Conservation (phyloP, 2,797 vertebrate species). For the Micropoecilia bifurca region DNA sequence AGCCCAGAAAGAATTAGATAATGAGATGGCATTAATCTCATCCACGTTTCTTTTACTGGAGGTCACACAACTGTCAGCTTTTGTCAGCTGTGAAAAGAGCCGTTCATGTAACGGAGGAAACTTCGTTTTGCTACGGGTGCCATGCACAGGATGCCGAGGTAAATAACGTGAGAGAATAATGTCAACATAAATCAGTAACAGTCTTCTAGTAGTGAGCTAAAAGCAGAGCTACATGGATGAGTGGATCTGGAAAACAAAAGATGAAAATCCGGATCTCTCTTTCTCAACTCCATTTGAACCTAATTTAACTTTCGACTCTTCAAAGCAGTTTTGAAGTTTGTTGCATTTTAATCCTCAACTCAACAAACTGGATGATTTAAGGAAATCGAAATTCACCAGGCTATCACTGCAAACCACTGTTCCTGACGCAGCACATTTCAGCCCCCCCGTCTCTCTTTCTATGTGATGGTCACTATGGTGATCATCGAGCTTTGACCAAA, state of each 20-base stretch:
- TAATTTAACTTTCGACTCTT: background rate
- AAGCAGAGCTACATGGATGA: background rate
- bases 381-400: background rate
- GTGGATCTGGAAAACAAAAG: slow-evolving; percentile 4
- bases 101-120: slow-evolving; percentile 29
- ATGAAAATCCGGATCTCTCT: slow-evolving; percentile 4
- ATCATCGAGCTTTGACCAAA: slow-evolving; percentile 39
- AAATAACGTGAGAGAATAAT: slow-evolving; percentile 14
- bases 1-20: slow-evolving; percentile 21
- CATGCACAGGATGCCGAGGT: slow-evolving; percentile 10
- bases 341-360: background rate
- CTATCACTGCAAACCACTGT: background rate
- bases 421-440: background rate
- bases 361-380: background rate
- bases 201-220: slow-evolving; percentile 19
- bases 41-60: slow-evolving; percentile 35
- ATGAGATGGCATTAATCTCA: slow-evolving; percentile 37
- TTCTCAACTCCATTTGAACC: background rate
- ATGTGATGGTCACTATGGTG: slow-evolving; percentile 55
- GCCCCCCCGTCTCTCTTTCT: background rate
- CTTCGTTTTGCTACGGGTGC: slow-evolving; percentile 31
- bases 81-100: slow-evolving; percentile 43
- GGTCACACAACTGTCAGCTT: slow-evolving; percentile 28
- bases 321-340: too few species aligned
- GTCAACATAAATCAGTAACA: slow-evolving; percentile 41